Evolutionary conservation across 2,113 vertebrate genomes (phyloP).

Genomic region (Struthio camelus): DNA sequence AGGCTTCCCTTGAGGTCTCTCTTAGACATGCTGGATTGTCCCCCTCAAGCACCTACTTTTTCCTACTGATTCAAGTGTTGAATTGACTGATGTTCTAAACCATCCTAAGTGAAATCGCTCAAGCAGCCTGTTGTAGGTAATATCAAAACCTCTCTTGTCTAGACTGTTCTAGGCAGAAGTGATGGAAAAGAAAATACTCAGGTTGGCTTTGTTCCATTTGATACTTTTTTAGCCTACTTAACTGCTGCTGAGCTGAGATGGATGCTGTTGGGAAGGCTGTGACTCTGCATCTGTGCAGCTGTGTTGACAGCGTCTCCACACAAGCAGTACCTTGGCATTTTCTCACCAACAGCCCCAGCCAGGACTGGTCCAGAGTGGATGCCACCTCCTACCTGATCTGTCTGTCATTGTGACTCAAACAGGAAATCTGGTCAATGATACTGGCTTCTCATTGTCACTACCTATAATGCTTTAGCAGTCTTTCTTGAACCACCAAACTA

Average conservation of each 20-base stretch:
- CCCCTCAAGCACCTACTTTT: neutral
- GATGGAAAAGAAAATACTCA: neutral
- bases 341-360: conserved; percentile 80
- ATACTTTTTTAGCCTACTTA: conserved; percentile 29
- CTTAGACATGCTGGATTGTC: neutral
- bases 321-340: conserved; percentile 79
- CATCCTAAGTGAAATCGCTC: neutral
- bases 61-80: neutral
- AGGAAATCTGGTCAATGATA: neutral
- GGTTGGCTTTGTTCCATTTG: neutral
- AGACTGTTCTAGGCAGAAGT: neutral
- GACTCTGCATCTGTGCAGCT: conserved; percentile 80
- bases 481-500: neutral
- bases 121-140: neutral
- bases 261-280: conserved; percentile 76
- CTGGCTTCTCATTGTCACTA: neutral
- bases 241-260: conserved; percentile 76
- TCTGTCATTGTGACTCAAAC: conserved; percentile 45
- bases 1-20: neutral
- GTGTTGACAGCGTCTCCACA: conserved; percentile 83
- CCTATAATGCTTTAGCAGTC: neutral
- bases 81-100: neutral
- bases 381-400: conserved; percentile 78
- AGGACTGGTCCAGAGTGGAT: conserved; percentile 77
- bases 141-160: neutral